Conservation (phyloP, 1,140 invertebrate genomes). For the Mesaphorura yosii region DNA sequence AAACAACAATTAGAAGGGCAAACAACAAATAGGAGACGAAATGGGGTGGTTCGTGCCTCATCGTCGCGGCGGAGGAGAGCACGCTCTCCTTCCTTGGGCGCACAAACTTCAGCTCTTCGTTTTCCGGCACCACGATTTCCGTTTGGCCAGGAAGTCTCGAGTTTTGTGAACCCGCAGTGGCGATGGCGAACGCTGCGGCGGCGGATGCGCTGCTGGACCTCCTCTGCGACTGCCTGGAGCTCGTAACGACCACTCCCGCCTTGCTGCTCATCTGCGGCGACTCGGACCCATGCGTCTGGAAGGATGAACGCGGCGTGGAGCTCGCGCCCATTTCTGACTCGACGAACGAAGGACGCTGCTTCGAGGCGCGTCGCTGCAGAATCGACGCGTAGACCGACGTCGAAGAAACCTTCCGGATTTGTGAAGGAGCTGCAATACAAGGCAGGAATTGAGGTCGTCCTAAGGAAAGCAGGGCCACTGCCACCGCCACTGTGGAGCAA, state of each 20-base stretch:
- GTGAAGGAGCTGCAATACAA: conserved; percentile 19
- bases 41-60: too few species aligned
- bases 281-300: conserved; percentile 31
- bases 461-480: too few species aligned
- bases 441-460: not conserved
- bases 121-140: conserved; percentile 30
- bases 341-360: conserved; percentile 29
- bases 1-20: too few species aligned
- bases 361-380: conserved; percentile 29
- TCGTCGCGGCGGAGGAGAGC: conserved; percentile 81
- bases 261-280: conserved; percentile 41
- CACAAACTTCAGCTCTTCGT: conserved; percentile 31
- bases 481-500: too few species aligned
- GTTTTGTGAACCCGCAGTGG: conserved; percentile 28
- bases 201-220: conserved; percentile 82
- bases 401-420: conserved; percentile 28
- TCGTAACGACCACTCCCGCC: conserved; percentile 85
- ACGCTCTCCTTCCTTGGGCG: conserved; percentile 62
- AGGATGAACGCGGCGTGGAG: conserved; percentile 22
- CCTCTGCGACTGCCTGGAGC: conserved; percentile 73
- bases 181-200: conserved; percentile 69
- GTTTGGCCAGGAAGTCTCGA: conserved; percentile 25
- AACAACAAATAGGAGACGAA: too few species aligned
- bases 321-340: conserved; percentile 27
- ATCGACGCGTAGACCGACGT: conserved; percentile 31